Evolutionary conservation across 92 coral and sea anemone genomes (phyloP).

Genomic region (Porites cylindrica): DNA sequence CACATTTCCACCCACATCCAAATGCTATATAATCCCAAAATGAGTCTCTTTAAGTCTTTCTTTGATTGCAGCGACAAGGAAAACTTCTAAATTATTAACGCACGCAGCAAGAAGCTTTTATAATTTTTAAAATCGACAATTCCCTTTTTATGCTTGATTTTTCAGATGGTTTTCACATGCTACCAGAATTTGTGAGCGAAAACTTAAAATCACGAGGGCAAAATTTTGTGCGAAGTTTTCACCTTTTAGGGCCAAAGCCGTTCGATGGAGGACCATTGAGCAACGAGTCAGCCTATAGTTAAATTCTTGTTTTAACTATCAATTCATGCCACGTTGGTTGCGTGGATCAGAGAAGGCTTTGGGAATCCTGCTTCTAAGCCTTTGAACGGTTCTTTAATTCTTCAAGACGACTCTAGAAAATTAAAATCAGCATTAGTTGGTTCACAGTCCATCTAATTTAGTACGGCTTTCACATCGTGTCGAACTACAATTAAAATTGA

Average conservation of each 20-base stretch:
- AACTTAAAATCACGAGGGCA: background rate
- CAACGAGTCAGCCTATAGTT: background rate
- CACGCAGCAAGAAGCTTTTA: conserved; percentile 29
- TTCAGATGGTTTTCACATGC: background rate
- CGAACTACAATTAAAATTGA: background rate
- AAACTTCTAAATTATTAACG: conserved; percentile 34
- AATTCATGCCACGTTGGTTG: background rate
- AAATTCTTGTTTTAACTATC: background rate
- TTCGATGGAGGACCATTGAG: background rate
- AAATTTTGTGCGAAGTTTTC: background rate
- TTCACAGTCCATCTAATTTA: background rate
- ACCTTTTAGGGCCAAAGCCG: background rate
- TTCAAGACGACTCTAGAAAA: background rate
- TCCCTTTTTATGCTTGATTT: background rate
- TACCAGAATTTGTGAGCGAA: background rate
- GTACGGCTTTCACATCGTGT: too few relatives aligned
- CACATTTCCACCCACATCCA: background rate
- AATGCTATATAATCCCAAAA: background rate
- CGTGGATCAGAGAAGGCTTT: background rate
- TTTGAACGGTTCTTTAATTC: background rate
- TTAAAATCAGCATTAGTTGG: background rate
- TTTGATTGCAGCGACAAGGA: conserved; percentile 19
- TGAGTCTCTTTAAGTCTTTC: background rate
- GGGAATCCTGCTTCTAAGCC: background rate
- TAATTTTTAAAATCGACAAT: conserved; percentile 2